Evolutionary conservation across 1,140 invertebrate genomes (phyloP).

Genomic region (Pseudachorutes palmiensis): DNA sequence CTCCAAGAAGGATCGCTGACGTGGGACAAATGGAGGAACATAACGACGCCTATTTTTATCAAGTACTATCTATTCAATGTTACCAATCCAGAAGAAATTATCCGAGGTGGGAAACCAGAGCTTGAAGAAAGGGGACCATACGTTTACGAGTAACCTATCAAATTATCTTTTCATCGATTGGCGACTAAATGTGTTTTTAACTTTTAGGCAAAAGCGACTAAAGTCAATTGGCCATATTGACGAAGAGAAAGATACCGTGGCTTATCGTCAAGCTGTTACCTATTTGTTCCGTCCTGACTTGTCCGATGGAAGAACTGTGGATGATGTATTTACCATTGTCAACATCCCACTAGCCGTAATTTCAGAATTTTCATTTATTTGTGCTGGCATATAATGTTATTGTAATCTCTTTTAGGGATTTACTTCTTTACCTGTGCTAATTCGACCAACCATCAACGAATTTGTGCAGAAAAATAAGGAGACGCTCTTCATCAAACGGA

Average conservation of each 20-base stretch:
- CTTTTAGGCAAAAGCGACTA: conserved; percentile 24
- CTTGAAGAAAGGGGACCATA: conserved; percentile 46
- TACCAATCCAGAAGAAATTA: conserved; percentile 43
- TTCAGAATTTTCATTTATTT: neutral
- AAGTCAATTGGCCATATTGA: conserved; percentile 18
- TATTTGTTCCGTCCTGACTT: conserved; percentile 28
- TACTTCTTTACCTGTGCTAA: neutral
- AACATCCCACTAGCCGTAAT: conserved; percentile 27
- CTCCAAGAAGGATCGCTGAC: neutral
- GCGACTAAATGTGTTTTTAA: neutral
- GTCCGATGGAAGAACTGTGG: conserved; percentile 23
- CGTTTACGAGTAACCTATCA: conserved; percentile 19
- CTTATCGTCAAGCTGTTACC: conserved; percentile 24
- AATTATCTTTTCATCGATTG: neutral
- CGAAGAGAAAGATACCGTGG: conserved; percentile 27
- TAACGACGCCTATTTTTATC: conserved; percentile 35
- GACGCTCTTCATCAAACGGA: conserved; percentile 18
- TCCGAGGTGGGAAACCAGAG: conserved; percentile 41
- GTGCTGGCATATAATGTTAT: neutral
- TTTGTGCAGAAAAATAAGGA: conserved; percentile 20
- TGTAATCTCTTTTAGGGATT: neutral
- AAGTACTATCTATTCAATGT: conserved; percentile 48
- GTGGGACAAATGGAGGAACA: conserved; percentile 30
- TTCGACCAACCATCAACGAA: neutral
- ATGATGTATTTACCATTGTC: conserved; percentile 21